Base-by-base conservation (phyloP, 2,888 invertebrate species). In the Nasonia oneida region DNA sequence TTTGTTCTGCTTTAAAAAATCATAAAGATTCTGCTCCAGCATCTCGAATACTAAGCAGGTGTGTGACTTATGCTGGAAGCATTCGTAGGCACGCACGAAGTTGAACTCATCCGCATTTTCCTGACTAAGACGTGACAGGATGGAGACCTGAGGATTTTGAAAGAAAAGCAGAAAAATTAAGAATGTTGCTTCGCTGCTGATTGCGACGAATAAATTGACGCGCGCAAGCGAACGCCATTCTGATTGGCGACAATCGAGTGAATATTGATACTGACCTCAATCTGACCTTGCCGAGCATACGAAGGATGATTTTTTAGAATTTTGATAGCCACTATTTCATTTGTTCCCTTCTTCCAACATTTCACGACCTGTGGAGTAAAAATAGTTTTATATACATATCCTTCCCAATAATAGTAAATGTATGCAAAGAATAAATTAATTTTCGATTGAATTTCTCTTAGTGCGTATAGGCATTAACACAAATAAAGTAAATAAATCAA, bases 291-390 rank as follows among this genome's bases (percentile, higher is more conserved):
- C 92, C 99, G 96, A 89, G 99, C 99, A 95, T 99, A 99, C 91
- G 99, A 99, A 89, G 99, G 99, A 95, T 99, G 99, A 95, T 99
- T 99, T 95, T 99, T 99, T 87, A 99, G 95, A 94, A 99, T 99
- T 95, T 99, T 99, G 94, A 99, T 99, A 93, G 99, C 99, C 92
- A 99, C 99, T 93, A 99, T 99, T 94, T 99, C 99, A 94, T 99
- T 99, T 91, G 99, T 99, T 94, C 99, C 99, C 94, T 99, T 99
- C 95, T 99, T 99, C 99, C 99, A 99, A 94, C 99, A 99, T 95
- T 99, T 99, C 93, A 99, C 99, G 93, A 99, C 99, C 95, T 98
- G 96, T 18, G 71, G 47, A 85, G 73, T 81, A 84, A 23, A 42
- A 70, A 37, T 14, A 67, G 81, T 39, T 42, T 37, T 29, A 57